Evolutionary conservation across 2,797 vertebrate genomes (phyloP).

Genomic region (Salarias fasciatus): DNA sequence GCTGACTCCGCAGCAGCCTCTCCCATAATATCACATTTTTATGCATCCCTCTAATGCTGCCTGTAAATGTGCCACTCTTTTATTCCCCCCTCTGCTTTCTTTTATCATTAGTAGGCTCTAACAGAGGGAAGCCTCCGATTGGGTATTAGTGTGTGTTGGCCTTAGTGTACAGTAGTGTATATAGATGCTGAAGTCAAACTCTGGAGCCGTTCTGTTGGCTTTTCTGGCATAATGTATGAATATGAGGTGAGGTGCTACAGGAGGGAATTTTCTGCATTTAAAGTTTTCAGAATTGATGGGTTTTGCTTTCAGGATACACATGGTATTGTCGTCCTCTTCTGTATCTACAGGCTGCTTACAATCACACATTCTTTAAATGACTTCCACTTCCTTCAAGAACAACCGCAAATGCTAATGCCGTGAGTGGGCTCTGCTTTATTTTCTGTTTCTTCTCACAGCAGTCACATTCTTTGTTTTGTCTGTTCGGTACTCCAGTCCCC

Average conservation of each 20-base stretch:
- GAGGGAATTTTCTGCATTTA: background rate
- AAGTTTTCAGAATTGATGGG: background rate
- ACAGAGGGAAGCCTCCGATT: constrained; percentile 18
- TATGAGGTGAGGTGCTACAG: background rate
- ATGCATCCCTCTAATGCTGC: constrained; percentile 67
- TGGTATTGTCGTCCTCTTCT: too few relatives aligned
- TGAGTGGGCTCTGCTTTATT: constrained; percentile 1
- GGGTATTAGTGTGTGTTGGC: constrained; percentile 28
- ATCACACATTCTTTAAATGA: constrained; percentile 34
- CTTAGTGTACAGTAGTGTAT: constrained; percentile 5
- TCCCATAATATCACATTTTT: constrained; percentile 73
- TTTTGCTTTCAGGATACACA: constrained; percentile 1
- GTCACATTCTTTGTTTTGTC: constrained; percentile 8
- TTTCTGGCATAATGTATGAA: constrained; percentile 12
- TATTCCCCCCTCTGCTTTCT: constrained; percentile 58
- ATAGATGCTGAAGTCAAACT: constrained; percentile 25
- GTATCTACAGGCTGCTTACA: constrained; percentile 3
- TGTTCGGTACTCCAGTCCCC: constrained; percentile 21
- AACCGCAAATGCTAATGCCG: constrained; percentile 22
- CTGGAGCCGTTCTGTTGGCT: constrained; percentile 4
- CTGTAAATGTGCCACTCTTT: constrained; percentile 70
- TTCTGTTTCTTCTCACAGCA: constrained; percentile 39
- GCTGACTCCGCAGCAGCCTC: constrained; percentile 66
- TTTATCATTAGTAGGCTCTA: constrained; percentile 50
- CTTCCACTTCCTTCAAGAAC: constrained; percentile 21